Conservation (phyloP, 2,888 invertebrate genomes). For the Caenorhabditis drosophilae region DNA sequence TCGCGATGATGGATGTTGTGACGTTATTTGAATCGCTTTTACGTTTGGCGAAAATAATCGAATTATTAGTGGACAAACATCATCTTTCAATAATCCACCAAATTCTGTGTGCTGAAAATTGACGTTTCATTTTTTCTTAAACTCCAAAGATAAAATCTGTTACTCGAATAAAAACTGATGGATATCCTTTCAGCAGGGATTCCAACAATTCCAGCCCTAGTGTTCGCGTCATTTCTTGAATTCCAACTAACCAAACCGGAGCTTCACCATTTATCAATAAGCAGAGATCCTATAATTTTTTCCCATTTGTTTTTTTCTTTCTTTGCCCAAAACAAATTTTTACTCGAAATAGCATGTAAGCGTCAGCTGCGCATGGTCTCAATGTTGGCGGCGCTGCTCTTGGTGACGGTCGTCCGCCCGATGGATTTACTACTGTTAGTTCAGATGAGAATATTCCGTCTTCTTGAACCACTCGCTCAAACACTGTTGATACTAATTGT, state of each 20-base stretch:
- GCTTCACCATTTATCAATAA: slow-evolving; percentile 94
- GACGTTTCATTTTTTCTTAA: background rate
- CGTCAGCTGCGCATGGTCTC: slow-evolving; percentile 76
- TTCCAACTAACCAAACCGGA: slow-evolving; percentile 90
- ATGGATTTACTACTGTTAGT: slow-evolving; percentile 74
- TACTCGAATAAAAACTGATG: slow-evolving; percentile 72
- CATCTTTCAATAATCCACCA: slow-evolving; percentile 89
- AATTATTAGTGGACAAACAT: slow-evolving; percentile 96
- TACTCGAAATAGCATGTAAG: slow-evolving; percentile 90
- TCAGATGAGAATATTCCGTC: slow-evolving; percentile 62
- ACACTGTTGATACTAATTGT: slow-evolving; percentile 84
- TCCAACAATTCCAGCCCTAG: slow-evolving; percentile 94
- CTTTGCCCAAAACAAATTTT: background rate
- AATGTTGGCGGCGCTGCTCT: slow-evolving; percentile 77
- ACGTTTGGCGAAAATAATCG: slow-evolving; percentile 96
- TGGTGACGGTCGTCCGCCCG: slow-evolving; percentile 79
- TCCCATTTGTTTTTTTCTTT: background rate
- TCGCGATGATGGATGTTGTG: slow-evolving; percentile 33
- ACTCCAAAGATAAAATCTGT: slow-evolving; percentile 1
- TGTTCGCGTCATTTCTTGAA: slow-evolving; percentile 95
- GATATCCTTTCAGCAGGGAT: slow-evolving; percentile 80
- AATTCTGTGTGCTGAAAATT: slow-evolving; percentile 85
- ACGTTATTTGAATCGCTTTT: slow-evolving; percentile 74
- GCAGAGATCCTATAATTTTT: slow-evolving; percentile 83
- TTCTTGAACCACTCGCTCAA: slow-evolving; percentile 72